phyloP scores from a whole-genome alignment of 1,140 invertebrate species.

The Drosophila funebris region DNA sequence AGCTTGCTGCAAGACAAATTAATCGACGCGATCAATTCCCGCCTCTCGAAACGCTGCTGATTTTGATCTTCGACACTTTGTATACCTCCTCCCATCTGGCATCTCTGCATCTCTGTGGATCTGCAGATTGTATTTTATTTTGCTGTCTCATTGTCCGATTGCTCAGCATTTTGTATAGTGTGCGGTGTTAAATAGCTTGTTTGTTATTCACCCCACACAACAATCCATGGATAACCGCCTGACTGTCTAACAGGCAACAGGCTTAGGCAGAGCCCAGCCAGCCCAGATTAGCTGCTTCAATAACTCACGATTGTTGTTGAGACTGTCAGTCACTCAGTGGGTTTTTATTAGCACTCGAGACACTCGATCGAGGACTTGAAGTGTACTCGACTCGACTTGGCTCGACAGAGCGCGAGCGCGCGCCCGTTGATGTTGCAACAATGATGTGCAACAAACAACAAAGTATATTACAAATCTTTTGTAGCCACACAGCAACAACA shows the following conservation, averaged over 20 bases:
- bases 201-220: constrained; percentile 69
- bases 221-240: constrained; percentile 31
- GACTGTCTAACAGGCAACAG: constrained; percentile 67
- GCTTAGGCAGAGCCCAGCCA: constrained; percentile 25
- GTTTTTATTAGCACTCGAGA: constrained; percentile 74
- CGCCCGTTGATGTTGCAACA: constrained; percentile 78
- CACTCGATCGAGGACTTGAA: constrained; percentile 59
- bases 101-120: neutral
- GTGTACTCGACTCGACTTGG: constrained; percentile 50
- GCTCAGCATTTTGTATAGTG: constrained; percentile 66
- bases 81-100: constrained; percentile 11
- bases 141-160: constrained; percentile 63
- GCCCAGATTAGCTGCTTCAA: constrained; percentile 71
- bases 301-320: constrained; percentile 77
- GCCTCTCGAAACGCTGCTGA: constrained; percentile 65
- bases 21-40: constrained; percentile 82
- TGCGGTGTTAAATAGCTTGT: constrained; percentile 79
- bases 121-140: constrained; percentile 34
- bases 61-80: constrained; percentile 82
- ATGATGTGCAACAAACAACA: constrained; percentile 74
- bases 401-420: constrained; percentile 33
- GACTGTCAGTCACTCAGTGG: constrained; percentile 75
- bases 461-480: constrained; percentile 51
- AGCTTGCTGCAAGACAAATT: constrained; percentile 75
- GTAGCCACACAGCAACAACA: constrained; percentile 10